phyloP scores from a whole-genome alignment of 2,113 vertebrate species.

The Opisthocomus hoazin region DNA sequence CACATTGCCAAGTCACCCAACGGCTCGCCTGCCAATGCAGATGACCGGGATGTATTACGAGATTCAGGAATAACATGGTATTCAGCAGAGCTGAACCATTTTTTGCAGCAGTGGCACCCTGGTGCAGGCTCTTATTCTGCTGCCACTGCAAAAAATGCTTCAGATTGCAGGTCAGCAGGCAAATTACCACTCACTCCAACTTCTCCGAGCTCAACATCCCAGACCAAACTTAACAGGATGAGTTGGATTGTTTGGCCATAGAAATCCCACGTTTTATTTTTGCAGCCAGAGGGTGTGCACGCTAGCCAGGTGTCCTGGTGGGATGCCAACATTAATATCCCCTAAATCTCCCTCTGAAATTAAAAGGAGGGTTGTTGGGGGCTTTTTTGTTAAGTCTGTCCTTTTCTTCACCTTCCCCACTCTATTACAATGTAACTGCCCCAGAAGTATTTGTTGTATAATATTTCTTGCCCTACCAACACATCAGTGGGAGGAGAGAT shows the following conservation, averaged over 20 bases:
- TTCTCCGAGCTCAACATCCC: not conserved
- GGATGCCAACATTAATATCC: not conserved
- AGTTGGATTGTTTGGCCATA: not conserved
- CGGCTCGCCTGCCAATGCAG: not conserved
- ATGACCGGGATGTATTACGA: not conserved
- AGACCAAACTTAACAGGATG: rapidly evolving
- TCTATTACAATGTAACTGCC: not conserved
- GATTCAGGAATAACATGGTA: not conserved
- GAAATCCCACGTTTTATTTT: not conserved
- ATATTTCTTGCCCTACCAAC: not conserved
- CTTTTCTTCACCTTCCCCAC: not conserved
- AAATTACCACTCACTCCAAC: rapidly evolving
- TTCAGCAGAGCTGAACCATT: not conserved
- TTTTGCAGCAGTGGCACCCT: too few species aligned
- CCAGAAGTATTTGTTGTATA: not conserved
- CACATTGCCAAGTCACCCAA: not conserved
- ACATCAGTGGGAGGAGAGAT: not conserved
- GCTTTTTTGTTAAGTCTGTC: not conserved
- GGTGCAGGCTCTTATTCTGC: not conserved
- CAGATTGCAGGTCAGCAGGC: not conserved
- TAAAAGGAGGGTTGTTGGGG: not conserved
- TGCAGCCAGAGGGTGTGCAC: not conserved
- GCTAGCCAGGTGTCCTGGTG: not conserved
- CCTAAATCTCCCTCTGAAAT: not conserved
- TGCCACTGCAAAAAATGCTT: too few species aligned